A percentile compares a stretch with the other conserved stretches of the same genome.
These are phyloP conservation scores for Myripristis murdjan DNA, from an alignment of 2,797 vertebrate species.

Conservation along the genomic window DNA sequence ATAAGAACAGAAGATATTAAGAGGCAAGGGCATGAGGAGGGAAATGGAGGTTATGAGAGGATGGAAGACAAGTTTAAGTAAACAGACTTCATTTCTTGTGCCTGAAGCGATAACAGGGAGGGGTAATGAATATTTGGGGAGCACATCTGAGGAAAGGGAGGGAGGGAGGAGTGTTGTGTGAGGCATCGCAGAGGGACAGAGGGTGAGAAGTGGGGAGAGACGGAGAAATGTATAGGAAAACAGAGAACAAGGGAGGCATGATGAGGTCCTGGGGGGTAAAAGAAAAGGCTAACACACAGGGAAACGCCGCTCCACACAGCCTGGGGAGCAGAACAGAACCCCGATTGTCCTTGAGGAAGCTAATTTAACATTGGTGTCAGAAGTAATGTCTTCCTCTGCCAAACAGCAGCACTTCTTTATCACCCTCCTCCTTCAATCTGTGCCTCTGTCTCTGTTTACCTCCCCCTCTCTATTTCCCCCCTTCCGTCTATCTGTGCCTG, in stretches of 20 bases:
- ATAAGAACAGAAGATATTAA: background rate
- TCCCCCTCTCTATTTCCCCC: slow-evolving; percentile 14
- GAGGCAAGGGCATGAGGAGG: background rate
- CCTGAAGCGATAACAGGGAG: background rate
- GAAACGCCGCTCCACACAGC: slow-evolving; percentile 56
- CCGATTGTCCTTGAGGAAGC: slow-evolving; percentile 76
- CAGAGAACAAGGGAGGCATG: slow-evolving; percentile 44
- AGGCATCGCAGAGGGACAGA: background rate
- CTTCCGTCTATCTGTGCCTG: slow-evolving; percentile 8
- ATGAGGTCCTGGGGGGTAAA: slow-evolving; percentile 54
- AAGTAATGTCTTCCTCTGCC: slow-evolving; percentile 77
- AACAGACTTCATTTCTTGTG: background rate
- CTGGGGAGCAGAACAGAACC: slow-evolving; percentile 73
- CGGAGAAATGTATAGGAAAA: slow-evolving; percentile 26
- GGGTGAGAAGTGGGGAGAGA: background rate
- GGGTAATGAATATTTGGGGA: slow-evolving; percentile 1
- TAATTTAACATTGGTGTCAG: slow-evolving; percentile 83
- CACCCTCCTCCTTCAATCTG: slow-evolving; percentile 43
- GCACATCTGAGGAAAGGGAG: slow-evolving; percentile 15
- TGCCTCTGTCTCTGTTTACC: slow-evolving; percentile 38
- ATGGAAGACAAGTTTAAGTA: too few relatives aligned
- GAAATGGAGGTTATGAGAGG: background rate
- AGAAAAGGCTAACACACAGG: slow-evolving; percentile 49
- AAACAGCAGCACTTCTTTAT: slow-evolving; percentile 74
- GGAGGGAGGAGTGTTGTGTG: background rate